Conservation (phyloP, 2,888 invertebrate species). For the Clivina fossor region DNA sequence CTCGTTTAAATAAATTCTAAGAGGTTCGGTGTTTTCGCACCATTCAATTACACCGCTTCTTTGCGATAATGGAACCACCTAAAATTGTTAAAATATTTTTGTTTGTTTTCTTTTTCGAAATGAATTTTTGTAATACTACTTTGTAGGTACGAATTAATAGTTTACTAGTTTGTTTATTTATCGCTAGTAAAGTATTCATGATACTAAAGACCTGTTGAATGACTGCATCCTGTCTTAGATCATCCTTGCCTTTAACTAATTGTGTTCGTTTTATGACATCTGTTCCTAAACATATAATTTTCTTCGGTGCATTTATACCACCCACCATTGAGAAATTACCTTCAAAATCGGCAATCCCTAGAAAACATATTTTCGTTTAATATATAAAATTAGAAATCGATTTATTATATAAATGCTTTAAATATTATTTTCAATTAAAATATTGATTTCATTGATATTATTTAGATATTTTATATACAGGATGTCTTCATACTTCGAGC, state of each 20-base stretch:
- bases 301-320: slow-evolving; percentile 88
- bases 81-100: slow-evolving; percentile 35
- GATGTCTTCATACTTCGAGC: too few species aligned
- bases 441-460: too few species aligned
- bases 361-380: too few species aligned
- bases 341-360: slow-evolving; percentile 68
- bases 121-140: too few species aligned
- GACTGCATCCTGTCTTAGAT: slow-evolving; percentile 93
- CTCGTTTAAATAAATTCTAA: slow-evolving; percentile 72
- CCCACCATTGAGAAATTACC: slow-evolving; percentile 71
- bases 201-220: slow-evolving; percentile 97
- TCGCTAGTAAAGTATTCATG: slow-evolving; percentile 77
- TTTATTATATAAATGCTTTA: too few species aligned
- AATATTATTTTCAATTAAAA: too few species aligned
- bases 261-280: slow-evolving; percentile 74
- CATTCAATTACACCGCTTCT: slow-evolving; percentile 91
- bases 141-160: slow-evolving; percentile 87
- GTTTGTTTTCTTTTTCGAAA: too few species aligned
- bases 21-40: slow-evolving; percentile 85
- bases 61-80: slow-evolving; percentile 83
- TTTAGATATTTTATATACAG: too few species aligned
- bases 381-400: too few species aligned
- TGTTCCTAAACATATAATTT: slow-evolving; percentile 74
- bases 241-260: slow-evolving; percentile 89
- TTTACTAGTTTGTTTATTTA: slow-evolving; percentile 71